Evolutionary conservation across 2,888 invertebrate species (phyloP).

Genomic region (Agonopterix arenella): DNA sequence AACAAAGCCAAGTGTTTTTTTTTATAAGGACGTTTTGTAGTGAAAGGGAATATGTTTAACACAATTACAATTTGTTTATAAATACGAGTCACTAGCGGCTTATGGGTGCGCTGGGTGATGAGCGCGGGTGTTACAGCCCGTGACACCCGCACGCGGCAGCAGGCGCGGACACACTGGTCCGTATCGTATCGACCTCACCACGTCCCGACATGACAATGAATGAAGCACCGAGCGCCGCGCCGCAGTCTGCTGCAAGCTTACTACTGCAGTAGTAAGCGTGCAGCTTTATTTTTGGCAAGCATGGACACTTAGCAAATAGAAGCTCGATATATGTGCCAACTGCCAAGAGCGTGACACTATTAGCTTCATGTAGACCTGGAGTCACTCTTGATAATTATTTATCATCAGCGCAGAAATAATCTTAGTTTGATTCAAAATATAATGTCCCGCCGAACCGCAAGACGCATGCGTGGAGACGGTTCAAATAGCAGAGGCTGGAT

Average conservation of each 20-base stretch:
- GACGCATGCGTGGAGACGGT: conserved; percentile 5
- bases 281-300: conserved; percentile 73
- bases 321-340: background rate
- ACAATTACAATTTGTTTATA: conserved; percentile 51
- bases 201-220: conserved; percentile 56
- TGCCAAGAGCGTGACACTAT: background rate
- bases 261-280: conserved; percentile 74
- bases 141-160: conserved; percentile 41
- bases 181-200: conserved; percentile 59
- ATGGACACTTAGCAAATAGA: conserved; percentile 4
- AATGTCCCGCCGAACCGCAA: conserved; percentile 1
- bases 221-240: conserved; percentile 47
- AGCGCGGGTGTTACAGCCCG: conserved; percentile 6
- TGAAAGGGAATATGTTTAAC: conserved; percentile 8
- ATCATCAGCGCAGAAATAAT: too few relatives aligned
- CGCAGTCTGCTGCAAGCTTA: conserved; percentile 68
- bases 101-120: conserved; percentile 30
- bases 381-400: too few relatives aligned
- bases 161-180: conserved; percentile 59
- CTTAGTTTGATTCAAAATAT: too few relatives aligned
- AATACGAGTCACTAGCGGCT: conserved; percentile 43
- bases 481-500: conserved; percentile 6
- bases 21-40: background rate
- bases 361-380: too few relatives aligned
- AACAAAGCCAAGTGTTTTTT: background rate